phyloP scores from a whole-genome alignment of 53 echinoderm and acorn worm species.

The Holothuria scabra region DNA sequence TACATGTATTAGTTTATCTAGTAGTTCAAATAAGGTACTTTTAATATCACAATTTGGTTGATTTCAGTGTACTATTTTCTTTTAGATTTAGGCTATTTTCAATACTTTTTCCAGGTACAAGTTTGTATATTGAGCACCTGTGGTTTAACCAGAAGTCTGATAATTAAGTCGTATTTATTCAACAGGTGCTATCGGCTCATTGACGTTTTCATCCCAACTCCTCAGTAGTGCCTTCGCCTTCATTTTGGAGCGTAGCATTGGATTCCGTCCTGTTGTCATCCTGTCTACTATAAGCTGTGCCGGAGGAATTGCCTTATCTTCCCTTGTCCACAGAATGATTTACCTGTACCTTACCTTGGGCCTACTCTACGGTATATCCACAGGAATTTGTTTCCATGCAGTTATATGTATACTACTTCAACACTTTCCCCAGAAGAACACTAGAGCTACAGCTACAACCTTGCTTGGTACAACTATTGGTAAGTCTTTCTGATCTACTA shows the following conservation, averaged over 20 bases:
- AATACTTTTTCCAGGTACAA: too few species aligned
- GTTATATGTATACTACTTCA: slow-evolving; percentile 38
- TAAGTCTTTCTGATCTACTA: background rate
- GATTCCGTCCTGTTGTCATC: slow-evolving; percentile 33
- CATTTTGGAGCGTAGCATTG: slow-evolving; percentile 26
- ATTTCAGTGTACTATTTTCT: too few species aligned
- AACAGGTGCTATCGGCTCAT: slow-evolving; percentile 32
- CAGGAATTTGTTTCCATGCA: slow-evolving; percentile 38
- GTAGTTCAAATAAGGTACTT: too few species aligned
- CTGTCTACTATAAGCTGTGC: slow-evolving; percentile 1
- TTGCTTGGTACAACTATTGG: slow-evolving; percentile 41
- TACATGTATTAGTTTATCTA: too few species aligned
- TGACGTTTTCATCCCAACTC: slow-evolving; percentile 18
- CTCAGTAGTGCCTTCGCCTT: slow-evolving; percentile 44
- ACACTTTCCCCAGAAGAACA: slow-evolving; percentile 35
- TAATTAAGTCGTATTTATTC: background rate
- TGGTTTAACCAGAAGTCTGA: too few species aligned
- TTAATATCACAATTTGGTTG: too few species aligned
- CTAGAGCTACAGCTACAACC: slow-evolving; percentile 13
- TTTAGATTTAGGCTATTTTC: too few species aligned
- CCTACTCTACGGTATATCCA: slow-evolving; percentile 1
- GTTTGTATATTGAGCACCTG: too few species aligned
- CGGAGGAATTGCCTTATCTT: slow-evolving; percentile 10
- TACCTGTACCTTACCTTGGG: slow-evolving; percentile 14
- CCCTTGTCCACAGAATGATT: slow-evolving; percentile 8